These are phyloP conservation scores for Alouatta palliata DNA, from an alignment of 2,113 vertebrate genomes.

Conservation along the genomic window DNA sequence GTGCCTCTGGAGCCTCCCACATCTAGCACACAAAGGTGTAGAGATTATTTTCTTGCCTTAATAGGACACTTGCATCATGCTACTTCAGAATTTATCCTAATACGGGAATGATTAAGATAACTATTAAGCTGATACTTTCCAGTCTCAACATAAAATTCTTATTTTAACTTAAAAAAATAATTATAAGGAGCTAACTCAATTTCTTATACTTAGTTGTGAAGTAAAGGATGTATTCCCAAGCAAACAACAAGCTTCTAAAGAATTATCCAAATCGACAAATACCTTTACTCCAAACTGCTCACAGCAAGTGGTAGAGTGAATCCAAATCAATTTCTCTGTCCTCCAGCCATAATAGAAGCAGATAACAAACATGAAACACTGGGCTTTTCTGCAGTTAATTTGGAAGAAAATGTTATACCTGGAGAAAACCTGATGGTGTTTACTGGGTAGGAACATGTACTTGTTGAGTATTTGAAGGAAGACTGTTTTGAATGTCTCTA, in stretches of 20 bases:
- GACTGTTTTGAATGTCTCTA: constrained; percentile 42
- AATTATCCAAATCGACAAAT: constrained; percentile 63
- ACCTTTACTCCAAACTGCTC: constrained; percentile 64
- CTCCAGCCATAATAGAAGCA: constrained; percentile 64
- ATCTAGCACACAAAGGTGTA: background rate
- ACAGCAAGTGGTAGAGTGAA: constrained; percentile 47
- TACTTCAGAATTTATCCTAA: background rate
- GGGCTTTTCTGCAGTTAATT: constrained; percentile 63
- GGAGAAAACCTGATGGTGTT: constrained; percentile 38
- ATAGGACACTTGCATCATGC: background rate
- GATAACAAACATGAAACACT: constrained; percentile 36
- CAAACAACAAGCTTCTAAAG: constrained; percentile 63
- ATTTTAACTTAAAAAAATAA: constrained; percentile 24
- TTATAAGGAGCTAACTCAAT: background rate
- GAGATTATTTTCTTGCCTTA: background rate
- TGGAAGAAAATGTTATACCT: constrained; percentile 57
- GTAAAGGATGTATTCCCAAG: constrained; percentile 34
- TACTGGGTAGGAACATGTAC: background rate
- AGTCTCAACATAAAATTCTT: constrained; percentile 5
- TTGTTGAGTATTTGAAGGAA: background rate
- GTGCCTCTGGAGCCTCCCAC: rapidly evolving
- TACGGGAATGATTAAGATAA: background rate
- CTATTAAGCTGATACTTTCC: background rate
- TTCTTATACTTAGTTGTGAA: background rate
- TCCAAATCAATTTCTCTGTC: constrained; percentile 72